Evolutionary conservation across 1,140 invertebrate genomes (phyloP).

Genomic region (Ptiloglossa arizonensis): DNA sequence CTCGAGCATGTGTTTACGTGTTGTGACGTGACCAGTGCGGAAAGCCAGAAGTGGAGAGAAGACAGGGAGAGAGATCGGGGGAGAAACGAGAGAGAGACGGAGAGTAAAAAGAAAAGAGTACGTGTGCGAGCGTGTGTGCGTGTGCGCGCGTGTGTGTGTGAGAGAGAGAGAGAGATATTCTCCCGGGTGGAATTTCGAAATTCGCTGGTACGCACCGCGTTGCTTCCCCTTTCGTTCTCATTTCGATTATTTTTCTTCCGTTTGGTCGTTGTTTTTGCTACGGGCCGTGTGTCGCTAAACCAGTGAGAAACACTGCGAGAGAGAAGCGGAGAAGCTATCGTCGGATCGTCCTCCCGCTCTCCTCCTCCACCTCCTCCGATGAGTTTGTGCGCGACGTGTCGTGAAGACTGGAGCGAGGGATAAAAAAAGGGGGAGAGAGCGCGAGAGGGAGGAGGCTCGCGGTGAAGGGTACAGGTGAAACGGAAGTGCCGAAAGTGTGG

Average conservation of each 20-base stretch:
- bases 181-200: not conserved
- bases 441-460: constrained; percentile 35
- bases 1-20: constrained; percentile 43
- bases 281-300: not conserved
- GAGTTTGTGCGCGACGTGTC: constrained; percentile 23
- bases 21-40: constrained; percentile 47
- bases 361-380: not conserved
- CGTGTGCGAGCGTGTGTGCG: no score
- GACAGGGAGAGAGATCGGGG: not conserved
- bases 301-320: constrained; percentile 6
- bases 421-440: constrained; percentile 43
- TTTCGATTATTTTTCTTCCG: no score
- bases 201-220: not conserved
- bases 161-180: no score
- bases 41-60: not conserved
- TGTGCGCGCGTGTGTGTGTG: no score
- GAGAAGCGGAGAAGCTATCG: not conserved
- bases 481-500: constrained; percentile 67
- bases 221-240: not conserved
- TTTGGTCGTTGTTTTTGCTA: no score
- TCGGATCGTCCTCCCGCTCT: not conserved
- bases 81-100: not conserved
- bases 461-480: constrained; percentile 64
- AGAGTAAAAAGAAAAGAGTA: no score
- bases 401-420: not conserved